Percentiles rank a stretch among this genome's conserved stretches.
These are phyloP conservation scores for Ailuropoda melanoleuca DNA, from an alignment of 2,113 vertebrate species.

Conservation along the genomic window DNA sequence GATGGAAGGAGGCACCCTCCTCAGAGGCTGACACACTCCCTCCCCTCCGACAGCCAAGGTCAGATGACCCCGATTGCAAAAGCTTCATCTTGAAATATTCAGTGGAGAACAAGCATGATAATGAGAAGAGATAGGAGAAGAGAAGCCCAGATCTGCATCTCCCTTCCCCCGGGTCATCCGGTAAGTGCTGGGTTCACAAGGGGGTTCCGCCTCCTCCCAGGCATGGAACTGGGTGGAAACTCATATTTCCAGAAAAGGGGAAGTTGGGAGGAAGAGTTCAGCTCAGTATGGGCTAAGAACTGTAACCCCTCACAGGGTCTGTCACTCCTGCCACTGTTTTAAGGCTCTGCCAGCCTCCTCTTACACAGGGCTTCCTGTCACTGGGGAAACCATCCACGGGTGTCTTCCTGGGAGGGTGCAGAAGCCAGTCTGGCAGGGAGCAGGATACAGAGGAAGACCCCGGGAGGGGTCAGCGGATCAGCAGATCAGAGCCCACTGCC, in stretches of 20 bases:
- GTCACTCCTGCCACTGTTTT: neutral
- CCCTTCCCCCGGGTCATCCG: neutral
- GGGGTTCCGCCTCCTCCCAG: neutral
- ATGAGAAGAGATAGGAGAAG: neutral
- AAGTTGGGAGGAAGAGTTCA: neutral
- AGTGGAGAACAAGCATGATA: neutral
- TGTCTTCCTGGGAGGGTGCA: neutral
- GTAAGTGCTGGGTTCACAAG: neutral
- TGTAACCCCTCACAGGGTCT: neutral
- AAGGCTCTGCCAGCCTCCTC: too few relatives aligned
- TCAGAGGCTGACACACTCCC: neutral
- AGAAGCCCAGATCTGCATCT: neutral
- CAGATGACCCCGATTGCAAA: slow-evolving; percentile 39
- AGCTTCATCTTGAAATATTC: slow-evolving; percentile 49
- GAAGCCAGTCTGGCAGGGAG: neutral
- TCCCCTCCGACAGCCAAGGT: slow-evolving; percentile 2
- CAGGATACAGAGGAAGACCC: neutral
- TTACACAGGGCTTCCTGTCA: neutral
- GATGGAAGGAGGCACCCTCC: neutral
- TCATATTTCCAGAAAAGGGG: neutral
- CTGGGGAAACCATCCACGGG: neutral
- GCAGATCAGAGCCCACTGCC: neutral
- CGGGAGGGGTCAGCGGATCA: fast-evolving
- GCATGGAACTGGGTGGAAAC: neutral
- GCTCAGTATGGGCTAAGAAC: neutral